These are phyloP conservation scores for Drosophila setosimentum DNA, from an alignment of 2,888 invertebrate species.

Conservation along the genomic window DNA sequence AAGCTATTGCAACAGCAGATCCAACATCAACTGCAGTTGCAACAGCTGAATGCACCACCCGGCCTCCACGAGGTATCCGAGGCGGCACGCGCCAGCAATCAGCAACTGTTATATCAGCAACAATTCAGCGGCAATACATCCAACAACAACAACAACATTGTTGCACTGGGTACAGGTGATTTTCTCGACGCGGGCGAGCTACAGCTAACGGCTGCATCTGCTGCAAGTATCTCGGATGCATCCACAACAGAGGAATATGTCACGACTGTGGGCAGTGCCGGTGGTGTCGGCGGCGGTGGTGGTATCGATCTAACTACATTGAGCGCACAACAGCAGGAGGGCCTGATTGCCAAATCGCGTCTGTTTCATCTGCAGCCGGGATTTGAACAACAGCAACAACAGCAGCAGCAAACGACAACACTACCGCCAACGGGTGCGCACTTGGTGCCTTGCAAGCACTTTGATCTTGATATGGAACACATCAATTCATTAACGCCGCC, in stretches of 20 bases:
- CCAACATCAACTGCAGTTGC: conserved; percentile 85
- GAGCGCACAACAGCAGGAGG: conserved; percentile 85
- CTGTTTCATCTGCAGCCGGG: conserved; percentile 85
- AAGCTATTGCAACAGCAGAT: conserved; percentile 85
- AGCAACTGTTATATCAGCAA: conserved; percentile 85
- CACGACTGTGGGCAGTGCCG: conserved; percentile 45
- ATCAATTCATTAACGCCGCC: conserved; percentile 81
- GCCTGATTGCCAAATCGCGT: conserved; percentile 84
- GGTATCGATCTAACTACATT: conserved; percentile 83
- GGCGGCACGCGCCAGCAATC: conserved; percentile 87
- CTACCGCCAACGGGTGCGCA: conserved; percentile 60
- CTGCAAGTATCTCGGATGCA: conserved; percentile 56
- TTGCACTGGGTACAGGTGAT: conserved; percentile 75
- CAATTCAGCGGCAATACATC: conserved; percentile 74
- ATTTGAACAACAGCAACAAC: conserved; percentile 82
- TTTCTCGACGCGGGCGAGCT: conserved; percentile 83
- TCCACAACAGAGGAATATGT: conserved; percentile 81
- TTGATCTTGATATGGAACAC: conserved; percentile 81
- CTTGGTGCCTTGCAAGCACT: conserved; percentile 78
- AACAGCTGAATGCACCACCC: conserved; percentile 84
- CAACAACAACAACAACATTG: conserved; percentile 53
- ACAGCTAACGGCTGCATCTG: conserved; percentile 66
- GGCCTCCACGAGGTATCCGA: conserved; percentile 88
- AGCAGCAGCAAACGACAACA: conserved; percentile 61
- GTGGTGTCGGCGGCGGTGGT: conserved; percentile 46